Evolutionary conservation across 2,888 invertebrate species (phyloP).

Genomic region (Ganaspis brasiliensis): DNA sequence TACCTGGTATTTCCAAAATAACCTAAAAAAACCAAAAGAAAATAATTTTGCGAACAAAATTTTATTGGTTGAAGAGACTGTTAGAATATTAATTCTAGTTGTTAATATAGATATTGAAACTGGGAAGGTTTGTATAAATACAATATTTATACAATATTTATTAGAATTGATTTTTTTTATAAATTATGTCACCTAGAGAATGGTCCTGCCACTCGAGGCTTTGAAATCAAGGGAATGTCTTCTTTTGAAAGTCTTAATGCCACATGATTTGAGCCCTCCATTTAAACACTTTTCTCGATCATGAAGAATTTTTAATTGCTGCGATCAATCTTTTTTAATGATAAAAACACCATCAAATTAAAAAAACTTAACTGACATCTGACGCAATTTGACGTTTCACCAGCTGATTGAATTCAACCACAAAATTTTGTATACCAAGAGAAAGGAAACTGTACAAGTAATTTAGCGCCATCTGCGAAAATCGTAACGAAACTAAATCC

Average conservation of each 20-base stretch:
- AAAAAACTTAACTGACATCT: not conserved
- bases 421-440: not conserved
- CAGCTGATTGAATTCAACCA: slow-evolving; percentile 20
- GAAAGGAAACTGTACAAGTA: not conserved
- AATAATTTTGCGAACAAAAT: no score
- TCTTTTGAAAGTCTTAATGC: slow-evolving; percentile 83
- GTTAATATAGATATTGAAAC: not conserved
- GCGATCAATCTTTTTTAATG: not conserved
- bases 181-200: slow-evolving; percentile 83
- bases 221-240: slow-evolving; percentile 87
- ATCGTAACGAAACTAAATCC: no score
- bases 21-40: no score
- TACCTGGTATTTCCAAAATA: no score
- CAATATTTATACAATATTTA: not conserved
- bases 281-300: slow-evolving; percentile 60
- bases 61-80: not conserved
- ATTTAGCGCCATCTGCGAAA: not conserved
- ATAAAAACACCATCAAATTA: slow-evolving; percentile 3
- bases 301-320: not conserved
- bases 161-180: slow-evolving; percentile 35
- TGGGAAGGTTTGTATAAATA: not conserved
- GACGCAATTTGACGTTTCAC: slow-evolving; percentile 26
- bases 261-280: slow-evolving; percentile 81
- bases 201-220: slow-evolving; percentile 83
- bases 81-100: not conserved